Conservation (phyloP, 2,888 invertebrate species). For the Amblyjoppa proteus region DNA sequence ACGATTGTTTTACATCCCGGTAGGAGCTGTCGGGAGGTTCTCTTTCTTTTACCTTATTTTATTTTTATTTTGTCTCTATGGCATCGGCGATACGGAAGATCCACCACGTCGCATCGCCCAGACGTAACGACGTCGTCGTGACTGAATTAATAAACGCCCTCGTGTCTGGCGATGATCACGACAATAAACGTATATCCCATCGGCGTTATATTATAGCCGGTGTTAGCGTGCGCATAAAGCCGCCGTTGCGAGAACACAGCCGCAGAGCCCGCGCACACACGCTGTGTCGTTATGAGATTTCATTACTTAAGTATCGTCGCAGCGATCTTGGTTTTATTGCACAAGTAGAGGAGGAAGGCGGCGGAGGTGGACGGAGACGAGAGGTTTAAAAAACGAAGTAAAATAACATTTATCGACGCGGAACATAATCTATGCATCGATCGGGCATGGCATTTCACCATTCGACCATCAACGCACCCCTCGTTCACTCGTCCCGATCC, state of each 20-base stretch:
- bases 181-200: slow-evolving; percentile 31
- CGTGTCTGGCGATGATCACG: slow-evolving; percentile 21
- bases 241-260: not conserved
- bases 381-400: slow-evolving; percentile 5
- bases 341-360: slow-evolving; percentile 7
- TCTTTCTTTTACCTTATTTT: not conserved
- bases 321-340: slow-evolving; percentile 37
- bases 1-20: slow-evolving; percentile 53
- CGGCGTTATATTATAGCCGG: slow-evolving; percentile 21
- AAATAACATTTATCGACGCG: slow-evolving; percentile 46
- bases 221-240: slow-evolving; percentile 16
- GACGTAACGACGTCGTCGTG: slow-evolving; percentile 54
- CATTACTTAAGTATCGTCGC: slow-evolving; percentile 53
- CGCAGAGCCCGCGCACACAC: not conserved
- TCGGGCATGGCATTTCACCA: slow-evolving; percentile 57
- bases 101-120: slow-evolving; percentile 12
- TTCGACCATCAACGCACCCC: slow-evolving; percentile 57
- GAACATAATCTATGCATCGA: slow-evolving; percentile 61
- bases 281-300: slow-evolving; percentile 45
- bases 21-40: not conserved
- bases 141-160: slow-evolving; percentile 54
- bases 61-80: slow-evolving; percentile 25
- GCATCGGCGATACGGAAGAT: slow-evolving; percentile 3
- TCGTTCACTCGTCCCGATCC: slow-evolving; percentile 52
- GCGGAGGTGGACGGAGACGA: not conserved